Percentiles rank a stretch among this genome's conserved stretches.
Evolutionary conservation across 2,113 vertebrate species (phyloP).

Genomic region (Silurus asotus): DNA sequence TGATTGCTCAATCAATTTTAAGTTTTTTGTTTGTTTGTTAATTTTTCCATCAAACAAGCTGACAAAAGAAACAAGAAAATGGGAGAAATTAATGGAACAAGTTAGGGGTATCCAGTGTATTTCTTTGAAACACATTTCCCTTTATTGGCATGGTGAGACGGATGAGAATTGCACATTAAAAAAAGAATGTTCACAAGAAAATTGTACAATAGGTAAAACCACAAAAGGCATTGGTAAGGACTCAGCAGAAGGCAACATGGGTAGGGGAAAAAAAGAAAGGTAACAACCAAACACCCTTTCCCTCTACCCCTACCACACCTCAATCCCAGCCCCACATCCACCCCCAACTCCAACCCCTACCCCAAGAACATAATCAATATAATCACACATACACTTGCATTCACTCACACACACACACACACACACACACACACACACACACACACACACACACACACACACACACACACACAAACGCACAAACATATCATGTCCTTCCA

Average conservation of each 20-base stretch:
- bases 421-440: slow-evolving; percentile 14
- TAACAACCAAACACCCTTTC: slow-evolving; percentile 65
- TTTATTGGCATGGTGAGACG: slow-evolving; percentile 99
- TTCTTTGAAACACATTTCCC: slow-evolving; percentile 92
- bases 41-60: neutral
- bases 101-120: slow-evolving; percentile 35
- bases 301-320: neutral
- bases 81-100: slow-evolving; percentile 11
- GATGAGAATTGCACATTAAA: slow-evolving; percentile 94
- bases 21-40: neutral
- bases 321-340: slow-evolving; percentile 61
- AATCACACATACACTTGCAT: slow-evolving; percentile 27
- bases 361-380: slow-evolving; percentile 21
- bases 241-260: slow-evolving; percentile 87
- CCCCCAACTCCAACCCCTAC: slow-evolving; percentile 44
- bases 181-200: slow-evolving; percentile 92
- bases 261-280: slow-evolving; percentile 76
- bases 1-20: neutral
- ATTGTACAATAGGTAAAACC: slow-evolving; percentile 95
- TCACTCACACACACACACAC: slow-evolving; percentile 31
- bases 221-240: slow-evolving; percentile 93
- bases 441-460: slow-evolving; percentile 43
- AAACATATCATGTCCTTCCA: slow-evolving; percentile 80
- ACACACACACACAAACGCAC: slow-evolving; percentile 39
- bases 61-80: slow-evolving; percentile 1